Evolutionary conservation across 2,888 invertebrate species (phyloP), one percentile per base, ranked within the genome.

Genomic region (Chrysolina americana): DNA sequence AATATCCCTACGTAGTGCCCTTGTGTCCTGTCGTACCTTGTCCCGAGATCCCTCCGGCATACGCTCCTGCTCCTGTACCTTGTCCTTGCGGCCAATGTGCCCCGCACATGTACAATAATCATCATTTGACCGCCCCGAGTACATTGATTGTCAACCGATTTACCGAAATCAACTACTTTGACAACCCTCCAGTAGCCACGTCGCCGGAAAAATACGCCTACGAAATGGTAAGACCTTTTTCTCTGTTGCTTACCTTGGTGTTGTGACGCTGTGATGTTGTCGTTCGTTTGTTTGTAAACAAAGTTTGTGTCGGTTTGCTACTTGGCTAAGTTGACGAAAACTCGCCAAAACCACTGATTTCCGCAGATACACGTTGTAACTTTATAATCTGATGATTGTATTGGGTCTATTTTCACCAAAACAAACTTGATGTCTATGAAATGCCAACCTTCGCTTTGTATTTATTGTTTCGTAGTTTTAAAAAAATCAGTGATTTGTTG

Each of bases 51-150:
- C 80, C 78, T 23, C 78, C 80, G 41, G 87, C 89, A 89, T 83
- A 89, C 89, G 84, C 89, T 88, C 76, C 79, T 70, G 79, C 79
- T 86, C 88, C 89, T 89, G 78, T 90, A 89, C 87, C 90, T 89
- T 85, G 90, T 90, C 79, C 88, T 89, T 86, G 91, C 89, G 81
- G 90, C 91, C 83, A 91, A 91, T 89, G 91, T 89, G 86, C 91
- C 91, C 82, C 86, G 78, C 91, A 79, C 89, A 91, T 85, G 83
- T 86, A 85, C 84, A 82, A 81, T 84, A 85, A 82, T 75, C 82
- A 83, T 75, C 79, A 78, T 64, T 73, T 62, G 69, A 80, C 81
- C 71, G 83, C 85, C 74, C 86, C 87, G 64, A 87, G 85, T 79
- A 88, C 88, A 47, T 84, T 89, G 75, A 88, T 89, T 82, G 88